Base-by-base conservation (phyloP, 1,140 invertebrate species). In the Maniola jurtina region DNA sequence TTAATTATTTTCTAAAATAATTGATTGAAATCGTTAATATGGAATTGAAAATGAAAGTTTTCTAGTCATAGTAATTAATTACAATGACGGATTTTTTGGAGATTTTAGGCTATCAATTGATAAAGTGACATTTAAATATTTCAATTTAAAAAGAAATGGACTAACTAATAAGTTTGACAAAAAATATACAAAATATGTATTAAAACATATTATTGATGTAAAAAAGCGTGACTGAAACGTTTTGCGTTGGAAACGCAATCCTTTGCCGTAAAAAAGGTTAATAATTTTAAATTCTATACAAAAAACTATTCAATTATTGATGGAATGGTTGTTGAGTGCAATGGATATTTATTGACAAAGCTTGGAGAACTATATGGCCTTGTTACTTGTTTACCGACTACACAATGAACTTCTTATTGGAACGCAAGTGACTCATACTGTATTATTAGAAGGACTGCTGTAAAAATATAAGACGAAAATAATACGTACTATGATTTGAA, bases 201-300 rank as follows among this genome's bases (percentile, higher is more conserved):
- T 25, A 25, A 25, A 25, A 25, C 4, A 45, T 45, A 11, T 45
- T 45, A 45, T 6, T 9, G 11, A 25, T 25, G 0, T 34, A 55
- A 34, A 25, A 34, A 66, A 60, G 72, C 72, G 77, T 79, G 79
- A 80, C 73, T 84, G 78, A 84, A 77, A 68, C 61, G 42, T 52
- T 33, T 60, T 73, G 80, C 82, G 84, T 84, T 84, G 48, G 59
- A 79, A 84, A 85, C 81, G 83, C 79, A 63, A 45, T 67, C 73
- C 73, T 75, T 76, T 77, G 79, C 76, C 65, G n/a, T 16, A 3
- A 68, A 63, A 70, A 74, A 70, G 76, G 67, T 70, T 42, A 73
- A 70, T 70, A 70, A 72, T 33, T 61, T 57, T 65, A 68, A 72
- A 72, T 68, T 54, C 10, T 47, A 66, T 61, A 70, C 52, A 75